Evolutionary conservation across 2,888 invertebrate species (phyloP).

Genomic region (Idaea straminata): DNA sequence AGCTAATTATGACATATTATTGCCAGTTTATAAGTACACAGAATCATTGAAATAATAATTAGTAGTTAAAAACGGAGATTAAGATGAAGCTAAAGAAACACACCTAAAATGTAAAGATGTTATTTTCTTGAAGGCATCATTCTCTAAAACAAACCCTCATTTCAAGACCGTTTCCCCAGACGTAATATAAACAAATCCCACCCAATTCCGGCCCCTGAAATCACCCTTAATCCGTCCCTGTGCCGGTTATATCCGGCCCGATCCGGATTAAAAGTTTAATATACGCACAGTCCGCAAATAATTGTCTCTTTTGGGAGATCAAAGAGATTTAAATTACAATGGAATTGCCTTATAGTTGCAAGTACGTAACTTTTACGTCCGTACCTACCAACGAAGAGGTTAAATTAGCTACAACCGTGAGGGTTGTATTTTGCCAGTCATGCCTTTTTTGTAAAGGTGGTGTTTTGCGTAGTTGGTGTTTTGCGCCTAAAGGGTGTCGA

Average conservation of each 20-base stretch:
- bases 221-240: slow-evolving; percentile 15
- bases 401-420: no score
- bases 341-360: neutral
- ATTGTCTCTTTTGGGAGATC: slow-evolving; percentile 22
- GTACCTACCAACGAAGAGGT: no score
- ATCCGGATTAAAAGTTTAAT: slow-evolving; percentile 34
- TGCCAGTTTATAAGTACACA: no score
- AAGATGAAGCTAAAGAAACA: neutral
- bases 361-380: no score
- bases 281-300: slow-evolving; percentile 27
- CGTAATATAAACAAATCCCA: neutral
- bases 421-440: no score
- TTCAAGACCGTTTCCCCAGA: neutral
- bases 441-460: no score
- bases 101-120: neutral
- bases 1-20: no score
- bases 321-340: slow-evolving; percentile 13
- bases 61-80: neutral
- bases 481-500: no score
- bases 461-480: no score
- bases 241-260: slow-evolving; percentile 21
- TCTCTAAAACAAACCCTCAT: neutral
- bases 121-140: neutral
- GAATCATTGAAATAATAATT: no score
- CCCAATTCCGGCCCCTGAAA: neutral